Conservation (phyloP, 1,140 invertebrate species). For the Anastrepha ludens region DNA sequence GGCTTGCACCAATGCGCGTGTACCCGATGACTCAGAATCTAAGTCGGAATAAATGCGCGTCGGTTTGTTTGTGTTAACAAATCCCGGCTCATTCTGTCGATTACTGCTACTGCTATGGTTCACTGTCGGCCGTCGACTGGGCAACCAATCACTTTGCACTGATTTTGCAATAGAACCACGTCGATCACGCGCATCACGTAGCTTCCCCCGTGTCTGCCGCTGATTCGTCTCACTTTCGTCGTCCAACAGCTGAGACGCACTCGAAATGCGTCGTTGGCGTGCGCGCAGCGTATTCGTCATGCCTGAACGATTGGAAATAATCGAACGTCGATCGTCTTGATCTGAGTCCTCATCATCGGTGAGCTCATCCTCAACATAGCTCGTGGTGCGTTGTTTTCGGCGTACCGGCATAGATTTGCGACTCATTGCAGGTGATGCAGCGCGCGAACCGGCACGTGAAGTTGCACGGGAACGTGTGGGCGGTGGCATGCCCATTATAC, state of each 20-base stretch:
- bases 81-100: slow-evolving; percentile 54
- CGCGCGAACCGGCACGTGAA: slow-evolving; percentile 77
- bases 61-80: slow-evolving; percentile 55
- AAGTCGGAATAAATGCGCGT: slow-evolving; percentile 72
- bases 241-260: slow-evolving; percentile 70
- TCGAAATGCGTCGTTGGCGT: slow-evolving; percentile 65
- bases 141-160: slow-evolving; percentile 70
- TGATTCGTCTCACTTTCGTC: slow-evolving; percentile 61
- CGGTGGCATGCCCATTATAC: slow-evolving; percentile 69
- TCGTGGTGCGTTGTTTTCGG: slow-evolving; percentile 69
- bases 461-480: slow-evolving; percentile 73
- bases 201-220: neutral
- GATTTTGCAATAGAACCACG: slow-evolving; percentile 69
- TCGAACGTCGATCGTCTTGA: slow-evolving; percentile 76
- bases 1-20: slow-evolving; percentile 70
- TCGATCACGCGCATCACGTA: slow-evolving; percentile 56
- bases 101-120: neutral
- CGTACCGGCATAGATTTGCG: slow-evolving; percentile 78
- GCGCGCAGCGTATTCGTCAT: slow-evolving; percentile 67
- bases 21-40: slow-evolving; percentile 69
- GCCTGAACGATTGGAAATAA: slow-evolving; percentile 71
- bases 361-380: slow-evolving; percentile 75
- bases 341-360: slow-evolving; percentile 78
- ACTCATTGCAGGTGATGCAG: slow-evolving; percentile 82
- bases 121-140: slow-evolving; percentile 58